Evolutionary conservation across 2,113 vertebrate species (phyloP).

Genomic region (Plecotus auritus): DNA sequence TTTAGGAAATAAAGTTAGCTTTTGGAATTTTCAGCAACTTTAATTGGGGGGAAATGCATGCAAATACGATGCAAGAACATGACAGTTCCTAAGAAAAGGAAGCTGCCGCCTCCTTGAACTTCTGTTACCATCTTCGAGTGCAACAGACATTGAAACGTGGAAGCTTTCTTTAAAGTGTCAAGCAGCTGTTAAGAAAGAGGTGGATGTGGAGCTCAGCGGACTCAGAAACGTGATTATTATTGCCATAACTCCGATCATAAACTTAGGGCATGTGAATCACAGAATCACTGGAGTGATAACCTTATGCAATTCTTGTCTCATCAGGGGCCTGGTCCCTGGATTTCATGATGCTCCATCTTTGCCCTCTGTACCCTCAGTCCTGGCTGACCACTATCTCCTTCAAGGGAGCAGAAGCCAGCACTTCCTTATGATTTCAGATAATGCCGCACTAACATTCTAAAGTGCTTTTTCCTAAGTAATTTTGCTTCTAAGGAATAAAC

Average conservation of each 20-base stretch:
- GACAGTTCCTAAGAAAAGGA: not conserved
- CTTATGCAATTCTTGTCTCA: not conserved
- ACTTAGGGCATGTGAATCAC: not conserved
- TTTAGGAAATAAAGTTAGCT: conserved; percentile 41
- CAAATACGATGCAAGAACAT: conserved; percentile 18
- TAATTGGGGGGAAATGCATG: conserved; percentile 34
- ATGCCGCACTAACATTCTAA: not conserved
- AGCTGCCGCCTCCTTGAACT: not conserved
- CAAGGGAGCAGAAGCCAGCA: not conserved
- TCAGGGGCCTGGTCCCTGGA: not conserved
- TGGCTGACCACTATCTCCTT: not conserved
- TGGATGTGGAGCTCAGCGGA: not conserved
- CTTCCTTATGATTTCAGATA: not conserved
- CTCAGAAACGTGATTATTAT: not conserved
- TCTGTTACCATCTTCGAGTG: not conserved
- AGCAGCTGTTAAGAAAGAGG: not conserved
- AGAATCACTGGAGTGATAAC: not conserved
- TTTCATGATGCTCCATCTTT: not conserved
- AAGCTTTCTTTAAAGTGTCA: not conserved
- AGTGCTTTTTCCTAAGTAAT: not conserved
- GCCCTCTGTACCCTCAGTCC: not conserved
- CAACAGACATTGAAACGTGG: not conserved
- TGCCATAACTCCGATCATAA: not conserved
- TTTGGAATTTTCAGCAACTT: conserved; percentile 27
- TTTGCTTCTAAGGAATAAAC: not conserved